phyloP scores from a whole-genome alignment of 2,888 invertebrate species.

The Eueremaeus valkanovi region DNA sequence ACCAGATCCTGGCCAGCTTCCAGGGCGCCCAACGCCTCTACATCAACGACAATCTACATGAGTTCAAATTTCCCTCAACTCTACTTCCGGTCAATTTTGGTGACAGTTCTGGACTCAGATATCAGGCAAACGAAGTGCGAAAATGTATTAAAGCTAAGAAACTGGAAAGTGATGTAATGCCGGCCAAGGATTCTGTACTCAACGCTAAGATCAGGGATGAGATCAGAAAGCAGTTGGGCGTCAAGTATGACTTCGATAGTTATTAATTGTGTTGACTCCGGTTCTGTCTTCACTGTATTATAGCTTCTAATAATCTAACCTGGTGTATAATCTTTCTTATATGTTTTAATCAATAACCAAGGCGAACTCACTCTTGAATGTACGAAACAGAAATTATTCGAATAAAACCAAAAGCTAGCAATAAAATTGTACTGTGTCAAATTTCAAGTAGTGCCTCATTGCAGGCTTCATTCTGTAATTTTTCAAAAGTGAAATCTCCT shows the following conservation, averaged over 20 bases:
- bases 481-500: no score
- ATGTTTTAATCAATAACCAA: no score
- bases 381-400: no score
- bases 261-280: no score
- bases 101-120: constrained; percentile 65
- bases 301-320: no score
- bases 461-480: no score
- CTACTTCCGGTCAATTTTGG: constrained; percentile 62
- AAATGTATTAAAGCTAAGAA: constrained; percentile 65
- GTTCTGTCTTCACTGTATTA: no score
- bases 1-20: neutral
- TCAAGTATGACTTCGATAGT: constrained; percentile 54
- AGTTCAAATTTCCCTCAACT: constrained; percentile 63
- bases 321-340: no score
- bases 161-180: constrained; percentile 65
- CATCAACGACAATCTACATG: constrained; percentile 48
- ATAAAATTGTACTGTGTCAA: no score
- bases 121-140: constrained; percentile 72
- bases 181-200: constrained; percentile 64
- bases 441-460: no score
- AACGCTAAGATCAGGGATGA: constrained; percentile 69
- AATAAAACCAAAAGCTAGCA: no score
- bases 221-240: constrained; percentile 66
- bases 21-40: constrained; percentile 25
- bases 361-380: no score